Evolutionary conservation across 2,888 invertebrate species (phyloP).

Genomic region (Lasioglossum pauxillum): DNA sequence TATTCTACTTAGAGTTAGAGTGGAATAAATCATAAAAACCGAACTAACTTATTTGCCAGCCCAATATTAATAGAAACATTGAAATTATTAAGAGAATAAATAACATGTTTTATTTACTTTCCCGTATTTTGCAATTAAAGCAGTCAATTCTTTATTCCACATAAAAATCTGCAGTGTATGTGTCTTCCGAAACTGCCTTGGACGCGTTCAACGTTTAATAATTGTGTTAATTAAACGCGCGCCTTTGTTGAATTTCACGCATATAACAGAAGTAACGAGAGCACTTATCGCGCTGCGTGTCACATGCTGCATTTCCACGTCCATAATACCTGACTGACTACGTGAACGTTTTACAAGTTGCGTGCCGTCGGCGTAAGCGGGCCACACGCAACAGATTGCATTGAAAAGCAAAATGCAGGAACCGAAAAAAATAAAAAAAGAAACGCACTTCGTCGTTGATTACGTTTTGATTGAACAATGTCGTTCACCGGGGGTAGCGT

Average conservation of each 20-base stretch:
- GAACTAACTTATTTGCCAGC: too few relatives aligned
- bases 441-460: not conserved
- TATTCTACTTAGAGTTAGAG: too few relatives aligned
- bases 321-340: not conserved
- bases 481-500: not conserved
- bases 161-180: not conserved
- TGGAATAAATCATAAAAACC: too few relatives aligned
- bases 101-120: not conserved
- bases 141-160: too few relatives aligned
- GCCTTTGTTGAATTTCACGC: not conserved
- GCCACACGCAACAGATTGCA: not conserved
- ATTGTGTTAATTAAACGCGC: not conserved
- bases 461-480: constrained; percentile 1
- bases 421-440: not conserved
- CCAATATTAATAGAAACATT: too few relatives aligned
- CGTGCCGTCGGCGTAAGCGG: constrained; percentile 7
- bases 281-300: not conserved
- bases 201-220: not conserved
- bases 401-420: not conserved
- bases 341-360: not conserved
- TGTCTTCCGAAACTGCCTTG: not conserved
- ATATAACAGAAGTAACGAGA: not conserved
- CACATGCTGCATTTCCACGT: not conserved
- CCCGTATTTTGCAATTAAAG: not conserved
- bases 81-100: not conserved